These are phyloP conservation scores for Drosophila acutilabella DNA, from an alignment of 2,888 invertebrate genomes.

Conservation along the genomic window DNA sequence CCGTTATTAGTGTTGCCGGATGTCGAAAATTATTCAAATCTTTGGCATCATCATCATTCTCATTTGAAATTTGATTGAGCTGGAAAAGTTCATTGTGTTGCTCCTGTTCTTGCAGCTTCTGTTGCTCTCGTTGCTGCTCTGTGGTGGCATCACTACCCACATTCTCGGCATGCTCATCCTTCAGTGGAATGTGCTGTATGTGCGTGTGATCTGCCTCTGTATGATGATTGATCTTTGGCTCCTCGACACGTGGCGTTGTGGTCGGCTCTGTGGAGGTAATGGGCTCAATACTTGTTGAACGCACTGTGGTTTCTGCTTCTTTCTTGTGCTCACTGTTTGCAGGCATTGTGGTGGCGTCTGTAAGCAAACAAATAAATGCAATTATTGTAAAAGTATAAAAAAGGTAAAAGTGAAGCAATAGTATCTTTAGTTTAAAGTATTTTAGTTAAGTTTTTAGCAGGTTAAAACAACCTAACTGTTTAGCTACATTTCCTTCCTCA, in stretches of 20 bases:
- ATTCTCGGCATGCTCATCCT: slow-evolving; percentile 67
- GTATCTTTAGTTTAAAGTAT: too few relatives aligned
- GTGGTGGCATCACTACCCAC: slow-evolving; percentile 60
- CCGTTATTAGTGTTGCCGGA: slow-evolving; percentile 82
- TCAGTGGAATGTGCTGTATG: slow-evolving; percentile 69
- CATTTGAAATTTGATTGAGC: slow-evolving; percentile 79
- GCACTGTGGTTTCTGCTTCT: slow-evolving; percentile 46
- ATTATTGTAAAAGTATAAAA: not conserved
- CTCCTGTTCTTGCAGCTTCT: slow-evolving; percentile 42
- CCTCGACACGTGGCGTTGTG: slow-evolving; percentile 76
- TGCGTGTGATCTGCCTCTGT: slow-evolving; percentile 58
- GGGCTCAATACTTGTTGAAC: slow-evolving; percentile 82
- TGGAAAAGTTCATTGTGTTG: slow-evolving; percentile 65
- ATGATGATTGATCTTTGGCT: slow-evolving; percentile 38
- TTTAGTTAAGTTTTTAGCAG: too few relatives aligned
- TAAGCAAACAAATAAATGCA: slow-evolving; percentile 1
- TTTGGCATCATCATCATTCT: slow-evolving; percentile 80
- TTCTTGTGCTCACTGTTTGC: not conserved
- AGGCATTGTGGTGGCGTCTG: slow-evolving; percentile 39
- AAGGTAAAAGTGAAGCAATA: not conserved
- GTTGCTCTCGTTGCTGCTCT: slow-evolving; percentile 57
- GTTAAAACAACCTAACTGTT: too few relatives aligned
- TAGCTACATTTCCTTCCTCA: too few relatives aligned
- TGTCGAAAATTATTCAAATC: slow-evolving; percentile 83
- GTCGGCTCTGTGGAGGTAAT: slow-evolving; percentile 83